Evolutionary conservation across 2,113 vertebrate genomes (phyloP), one percentile per base, ranked within the genome.

Genomic region (Corythoichthys haematopterus): DNA sequence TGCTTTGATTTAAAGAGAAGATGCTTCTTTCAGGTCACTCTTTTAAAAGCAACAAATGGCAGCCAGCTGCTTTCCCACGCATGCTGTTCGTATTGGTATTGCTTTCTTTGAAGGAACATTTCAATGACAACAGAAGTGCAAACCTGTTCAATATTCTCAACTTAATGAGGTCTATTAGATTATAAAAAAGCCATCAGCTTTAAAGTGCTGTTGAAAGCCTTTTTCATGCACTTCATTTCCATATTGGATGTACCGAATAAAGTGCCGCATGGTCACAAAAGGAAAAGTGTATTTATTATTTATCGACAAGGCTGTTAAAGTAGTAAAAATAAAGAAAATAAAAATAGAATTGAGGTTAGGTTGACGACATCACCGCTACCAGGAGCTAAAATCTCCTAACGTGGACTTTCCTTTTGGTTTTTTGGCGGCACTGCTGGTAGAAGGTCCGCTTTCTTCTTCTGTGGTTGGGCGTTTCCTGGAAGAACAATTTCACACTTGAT

Each of bases 321-420:
- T 2, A 46, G 40, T 45, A 20, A 59, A 61, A 61, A 50, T 2
- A 28, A 6, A 67, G 14, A 61, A n/a, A 6, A 37, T 53, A 5
- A 36, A 2, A 47, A 52, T 20, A 8, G 14, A 46, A 55, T 1
- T 63, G 40, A 20, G 43, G 38, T 40, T 43, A 4, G 38, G n/a
- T 6, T 47, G 43, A 36, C 6, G 7, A 35, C 1, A 15, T 12
- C 6, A 0, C 5, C 8, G 70, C 92, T 95, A 99, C 97, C 97
- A 99, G 58, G 95, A 95, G 87, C 96, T 99, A 87, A 99, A 99
- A 86, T 99, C 94, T 66, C 94, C 93, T 0, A 98, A 95, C 67
- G 91, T 88, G 0, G 78, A 75, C 68, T 89, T 93, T 50, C 91
- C 91, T 78, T 92, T 96, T 75, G 94, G 88, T 72, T 95, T 98